Evolutionary conservation across 2,113 vertebrate species (phyloP), one percentile per base, ranked within the genome.

Genomic region (Hypanus sabinus): DNA sequence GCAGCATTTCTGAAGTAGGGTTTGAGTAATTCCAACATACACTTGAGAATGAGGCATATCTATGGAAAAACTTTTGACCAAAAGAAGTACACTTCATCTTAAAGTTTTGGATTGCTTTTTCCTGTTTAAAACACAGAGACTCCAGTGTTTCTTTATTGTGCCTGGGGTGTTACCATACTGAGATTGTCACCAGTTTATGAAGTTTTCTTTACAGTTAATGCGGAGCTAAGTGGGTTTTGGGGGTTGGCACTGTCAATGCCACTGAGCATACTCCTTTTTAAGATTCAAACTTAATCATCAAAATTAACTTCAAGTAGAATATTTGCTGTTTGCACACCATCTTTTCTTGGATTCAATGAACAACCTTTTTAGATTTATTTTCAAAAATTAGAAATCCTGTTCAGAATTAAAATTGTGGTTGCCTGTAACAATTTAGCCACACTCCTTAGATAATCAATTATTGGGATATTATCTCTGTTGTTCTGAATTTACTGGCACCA

Each of bases 1-100:
- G 85, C 60, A 90, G 85, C 60, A 65, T 90, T 90, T 90, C 85
- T 90, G 60, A 65, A 90, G 60, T 90, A 90, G 33, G 60, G 30
- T 30, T 60, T 68, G 85, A 90, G 60, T 90, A 65, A 30, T 65
- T 12, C 65, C 60, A 90, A 65, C n/a, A 90, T 55, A 88, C 27
- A 65, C 62, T 90, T 90, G 85, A 90, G 60, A 90, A 18, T n/a
- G 57, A 88, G 60, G 57, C 83, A 88, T 27, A 12, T 88, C 57
- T 62, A 24, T 88, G 83, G 83, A 55, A 88, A 88, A 62, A 88
- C 57, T n/a, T 68, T 88, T 88, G 83, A 88, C 57, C 14, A 88
- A 88, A 83, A 55, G 46, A 85, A 62, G 46, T 36, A 79, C 18
- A 68, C 33, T 5, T 90, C 65, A 14, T n/a, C 57, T 90, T n/a